Conservation (phyloP, 2,797 vertebrate genomes). For the Podargus strigoides region DNA sequence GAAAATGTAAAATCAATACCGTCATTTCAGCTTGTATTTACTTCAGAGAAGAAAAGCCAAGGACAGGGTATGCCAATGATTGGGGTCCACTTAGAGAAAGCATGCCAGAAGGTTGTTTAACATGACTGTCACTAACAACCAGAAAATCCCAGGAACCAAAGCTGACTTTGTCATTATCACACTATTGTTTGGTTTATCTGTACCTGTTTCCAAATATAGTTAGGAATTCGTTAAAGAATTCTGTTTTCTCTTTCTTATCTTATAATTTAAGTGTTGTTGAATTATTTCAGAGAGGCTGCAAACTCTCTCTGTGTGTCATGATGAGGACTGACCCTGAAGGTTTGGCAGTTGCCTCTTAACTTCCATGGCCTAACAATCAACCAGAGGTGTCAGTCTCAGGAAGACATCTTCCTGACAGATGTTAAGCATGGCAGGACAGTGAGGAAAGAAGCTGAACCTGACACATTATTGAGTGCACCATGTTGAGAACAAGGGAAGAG, state of each 20-base stretch:
- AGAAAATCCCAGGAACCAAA: background rate
- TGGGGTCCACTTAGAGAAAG: background rate
- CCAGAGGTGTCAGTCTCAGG: background rate
- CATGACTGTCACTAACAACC: background rate
- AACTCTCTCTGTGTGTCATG: background rate
- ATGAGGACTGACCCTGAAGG: background rate
- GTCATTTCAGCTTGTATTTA: constrained; percentile 2
- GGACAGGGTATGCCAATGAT: background rate
- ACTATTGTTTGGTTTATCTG: background rate
- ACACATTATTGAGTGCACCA: background rate
- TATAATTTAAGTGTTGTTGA: background rate
- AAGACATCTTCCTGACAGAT: background rate
- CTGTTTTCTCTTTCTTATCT: background rate
- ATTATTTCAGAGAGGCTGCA: background rate
- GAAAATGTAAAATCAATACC: constrained; percentile 33
- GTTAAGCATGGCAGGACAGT: background rate
- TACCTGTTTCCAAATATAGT: background rate
- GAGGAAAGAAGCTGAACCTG: background rate
- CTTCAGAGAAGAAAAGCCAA: background rate
- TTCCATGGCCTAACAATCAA: background rate
- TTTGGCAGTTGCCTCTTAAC: background rate
- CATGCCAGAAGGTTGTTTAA: background rate
- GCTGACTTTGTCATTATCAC: background rate
- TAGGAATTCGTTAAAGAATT: background rate
- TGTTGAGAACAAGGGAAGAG: background rate